Evolutionary conservation across 2,113 vertebrate species (phyloP).

Genomic region (Boulengeromyrus knoepffleri): DNA sequence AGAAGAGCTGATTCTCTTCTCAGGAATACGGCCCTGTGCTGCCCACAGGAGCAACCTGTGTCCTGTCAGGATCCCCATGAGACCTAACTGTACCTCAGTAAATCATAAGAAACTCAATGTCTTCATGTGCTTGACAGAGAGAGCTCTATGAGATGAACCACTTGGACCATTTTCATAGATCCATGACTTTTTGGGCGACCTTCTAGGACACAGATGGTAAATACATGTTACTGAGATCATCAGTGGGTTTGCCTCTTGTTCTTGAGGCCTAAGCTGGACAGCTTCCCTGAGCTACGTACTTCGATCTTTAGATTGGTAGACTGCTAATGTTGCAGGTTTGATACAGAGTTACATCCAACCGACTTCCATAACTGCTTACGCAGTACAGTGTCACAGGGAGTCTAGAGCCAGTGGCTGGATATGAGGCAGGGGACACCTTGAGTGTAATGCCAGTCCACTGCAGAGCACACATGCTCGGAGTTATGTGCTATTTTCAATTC

Average conservation of each 20-base stretch:
- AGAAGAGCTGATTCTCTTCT: not conserved
- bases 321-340: not conserved
- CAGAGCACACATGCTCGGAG: not conserved
- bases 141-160: not conserved
- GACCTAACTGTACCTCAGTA: not conserved
- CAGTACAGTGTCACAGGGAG: not conserved
- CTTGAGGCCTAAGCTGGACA: not conserved
- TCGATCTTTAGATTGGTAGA: not conserved
- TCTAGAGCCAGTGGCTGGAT: not conserved
- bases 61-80: not conserved
- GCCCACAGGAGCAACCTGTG: not conserved
- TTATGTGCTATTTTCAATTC: not conserved
- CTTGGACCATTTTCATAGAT: not conserved
- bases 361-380: not conserved
- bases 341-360: not conserved
- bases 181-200: not conserved
- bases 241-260: not conserved
- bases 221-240: not conserved
- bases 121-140: not conserved
- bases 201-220: not conserved
- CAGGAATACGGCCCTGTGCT: not conserved
- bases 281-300: not conserved
- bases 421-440: not conserved
- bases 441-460: not conserved
- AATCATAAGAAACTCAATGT: not conserved